phyloP scores from a whole-genome alignment of 2,888 invertebrate genomes.

The Pterostichus niger region DNA sequence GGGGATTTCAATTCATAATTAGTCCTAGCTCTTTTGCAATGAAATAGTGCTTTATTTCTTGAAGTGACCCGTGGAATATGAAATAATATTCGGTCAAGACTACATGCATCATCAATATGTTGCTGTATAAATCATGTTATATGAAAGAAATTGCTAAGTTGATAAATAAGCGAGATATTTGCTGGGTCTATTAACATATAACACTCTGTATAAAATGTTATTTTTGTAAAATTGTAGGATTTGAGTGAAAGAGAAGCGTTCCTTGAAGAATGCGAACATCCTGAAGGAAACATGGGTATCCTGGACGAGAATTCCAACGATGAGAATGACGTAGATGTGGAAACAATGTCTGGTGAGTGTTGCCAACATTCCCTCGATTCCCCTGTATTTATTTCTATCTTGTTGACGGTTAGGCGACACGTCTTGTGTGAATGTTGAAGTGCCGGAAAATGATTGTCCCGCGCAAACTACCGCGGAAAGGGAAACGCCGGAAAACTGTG shows the following conservation, averaged over 20 bases:
- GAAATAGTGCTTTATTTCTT: no score
- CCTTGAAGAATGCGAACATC: conserved; percentile 79
- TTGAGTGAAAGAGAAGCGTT: conserved; percentile 83
- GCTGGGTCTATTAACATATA: no score
- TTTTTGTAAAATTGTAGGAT: conserved; percentile 74
- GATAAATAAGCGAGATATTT: no score
- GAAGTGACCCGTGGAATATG: no score
- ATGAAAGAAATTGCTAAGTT: no score
- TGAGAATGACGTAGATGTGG: conserved; percentile 92
- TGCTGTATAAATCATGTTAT: no score
- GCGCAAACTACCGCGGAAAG: conserved; percentile 37
- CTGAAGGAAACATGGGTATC: conserved; percentile 78
- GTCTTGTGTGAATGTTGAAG: conserved; percentile 20
- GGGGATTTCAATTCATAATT: no score
- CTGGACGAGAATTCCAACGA: conserved; percentile 87
- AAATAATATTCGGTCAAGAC: no score
- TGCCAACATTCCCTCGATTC: background rate
- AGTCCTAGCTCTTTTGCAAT: no score
- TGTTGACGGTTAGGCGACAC: conserved; percentile 23
- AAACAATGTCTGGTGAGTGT: conserved; percentile 87
- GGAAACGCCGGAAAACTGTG: conserved; percentile 25
- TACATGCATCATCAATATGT: no score
- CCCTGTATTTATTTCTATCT: background rate
- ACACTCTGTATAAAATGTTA: no score
- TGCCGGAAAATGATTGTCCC: conserved; percentile 30